Evolutionary conservation across 2,888 invertebrate species (phyloP).

Genomic region (Ochropleura plecta): DNA sequence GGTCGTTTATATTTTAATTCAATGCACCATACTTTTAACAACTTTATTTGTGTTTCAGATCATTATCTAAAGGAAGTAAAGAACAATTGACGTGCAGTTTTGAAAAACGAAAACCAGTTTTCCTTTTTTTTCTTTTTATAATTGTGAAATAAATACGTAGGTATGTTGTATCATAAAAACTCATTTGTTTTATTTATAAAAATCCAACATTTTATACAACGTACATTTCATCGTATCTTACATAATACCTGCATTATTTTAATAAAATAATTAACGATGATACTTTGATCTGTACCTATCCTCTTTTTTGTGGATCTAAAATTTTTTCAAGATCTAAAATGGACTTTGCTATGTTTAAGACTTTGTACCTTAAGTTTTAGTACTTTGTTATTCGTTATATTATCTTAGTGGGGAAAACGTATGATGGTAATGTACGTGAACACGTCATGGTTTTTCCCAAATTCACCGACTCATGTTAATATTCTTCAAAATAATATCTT

Average conservation of each 20-base stretch:
- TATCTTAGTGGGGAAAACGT: no score
- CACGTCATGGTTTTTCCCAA: no score
- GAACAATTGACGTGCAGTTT: not conserved
- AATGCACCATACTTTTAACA: not conserved
- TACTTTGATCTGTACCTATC: not conserved
- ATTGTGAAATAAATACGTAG: constrained; percentile 4
- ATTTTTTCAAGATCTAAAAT: no score
- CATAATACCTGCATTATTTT: not conserved
- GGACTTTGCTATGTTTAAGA: no score
- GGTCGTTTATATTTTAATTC: not conserved
- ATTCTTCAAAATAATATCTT: no score
- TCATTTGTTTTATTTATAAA: not conserved
- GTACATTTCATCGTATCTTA: not conserved
- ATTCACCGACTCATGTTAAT: no score
- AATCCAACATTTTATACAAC: not conserved
- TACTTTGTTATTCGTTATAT: no score
- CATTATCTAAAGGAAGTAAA: constrained; percentile 15
- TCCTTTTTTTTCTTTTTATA: not conserved
- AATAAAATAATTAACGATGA: not conserved
- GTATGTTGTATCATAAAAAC: not conserved
- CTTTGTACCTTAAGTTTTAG: no score
- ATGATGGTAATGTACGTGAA: no score
- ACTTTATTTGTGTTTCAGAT: constrained; percentile 17
- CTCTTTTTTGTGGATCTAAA: not conserved
- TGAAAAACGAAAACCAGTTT: constrained; percentile 5